Evolutionary conservation across 2,888 invertebrate species (phyloP).

Genomic region (Cacoxenus indagator): DNA sequence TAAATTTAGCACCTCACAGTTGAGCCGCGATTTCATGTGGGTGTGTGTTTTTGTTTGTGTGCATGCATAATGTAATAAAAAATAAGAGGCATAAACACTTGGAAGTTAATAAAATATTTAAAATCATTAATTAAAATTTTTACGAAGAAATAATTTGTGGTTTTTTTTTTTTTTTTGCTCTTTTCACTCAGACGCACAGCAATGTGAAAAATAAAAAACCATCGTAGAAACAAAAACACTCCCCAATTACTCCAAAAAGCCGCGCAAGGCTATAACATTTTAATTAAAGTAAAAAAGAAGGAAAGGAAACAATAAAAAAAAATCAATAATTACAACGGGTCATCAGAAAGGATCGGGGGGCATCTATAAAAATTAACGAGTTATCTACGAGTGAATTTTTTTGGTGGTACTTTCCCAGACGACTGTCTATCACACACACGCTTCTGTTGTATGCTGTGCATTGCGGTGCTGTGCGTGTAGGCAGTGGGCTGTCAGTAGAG

Average conservation of each 20-base stretch:
- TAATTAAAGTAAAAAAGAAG: slow-evolving; percentile 45
- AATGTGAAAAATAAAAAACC: slow-evolving; percentile 38
- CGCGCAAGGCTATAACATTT: slow-evolving; percentile 55
- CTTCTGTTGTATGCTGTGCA: slow-evolving; percentile 17
- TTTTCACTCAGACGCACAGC: slow-evolving; percentile 50
- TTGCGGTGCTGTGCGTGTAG: slow-evolving; percentile 32
- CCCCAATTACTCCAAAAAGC: too few species aligned
- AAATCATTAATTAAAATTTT: too few species aligned
- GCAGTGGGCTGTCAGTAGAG: slow-evolving; percentile 21
- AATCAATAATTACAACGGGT: slow-evolving; percentile 4
- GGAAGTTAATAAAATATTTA: background rate
- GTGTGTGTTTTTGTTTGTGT: too few species aligned
- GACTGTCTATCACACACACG: background rate
- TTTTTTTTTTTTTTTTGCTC: slow-evolving; percentile 30
- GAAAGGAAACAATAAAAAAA: slow-evolving; percentile 16
- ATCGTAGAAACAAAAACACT: slow-evolving; percentile 28
- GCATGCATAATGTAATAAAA: too few species aligned
- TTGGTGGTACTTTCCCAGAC: slow-evolving; percentile 43
- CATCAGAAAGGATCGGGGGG: slow-evolving; percentile 19
- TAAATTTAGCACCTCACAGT: too few species aligned
- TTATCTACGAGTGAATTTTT: slow-evolving; percentile 7
- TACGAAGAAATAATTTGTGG: background rate
- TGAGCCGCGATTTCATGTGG: too few species aligned
- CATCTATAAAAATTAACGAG: slow-evolving; percentile 20
- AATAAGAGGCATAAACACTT: background rate